Evolutionary conservation across 2,113 vertebrate genomes (phyloP), one percentile per base, ranked within the genome.

Genomic region (Forbesichthys papilliferus): DNA sequence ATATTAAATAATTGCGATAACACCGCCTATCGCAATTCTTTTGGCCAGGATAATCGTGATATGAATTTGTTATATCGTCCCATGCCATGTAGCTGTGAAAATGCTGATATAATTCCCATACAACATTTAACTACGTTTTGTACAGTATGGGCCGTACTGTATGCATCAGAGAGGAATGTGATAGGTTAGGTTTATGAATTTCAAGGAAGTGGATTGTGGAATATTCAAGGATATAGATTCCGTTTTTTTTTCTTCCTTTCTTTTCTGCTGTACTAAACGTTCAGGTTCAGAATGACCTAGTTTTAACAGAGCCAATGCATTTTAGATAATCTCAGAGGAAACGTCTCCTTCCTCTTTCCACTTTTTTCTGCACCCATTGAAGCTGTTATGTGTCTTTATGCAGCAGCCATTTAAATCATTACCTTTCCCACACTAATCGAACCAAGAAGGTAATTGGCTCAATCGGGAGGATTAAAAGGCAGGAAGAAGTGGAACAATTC

Each of bases 381-480:
- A 83, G 81, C 75, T 73, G 81, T 76, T 85, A 66, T 81, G 78
- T 86, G 82, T 76, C 78, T 86, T 88, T 80, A 85, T 85, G 74
- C 74, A 83, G 82, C 74, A 83, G 81, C 85, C 85, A 87, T 90
- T 88, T 87, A 89, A 88, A 89, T 89, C 86, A 88, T 88, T 90
- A 90, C 88, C 84, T 90, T 87, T 78, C 82, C 82, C 76, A 81
- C 90, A 89, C 87, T 90, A 83, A 89, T 89, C 79, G 78, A 42
- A 87, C 71, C 76, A 84, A 85, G 86, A 84, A 86, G 86, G 86
- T 88, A 91, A 89, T 90, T 88, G 87, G 86, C 84, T 89, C 87
- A 91, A 91, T 91, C 88, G 48, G 79, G 82, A 87, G 85, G 87
- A 89, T 90, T 89, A 90, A 90, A 91, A 87, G 84, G 82, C 81